These are phyloP conservation scores for Siphonodentalium dalli DNA, from an alignment of 2,888 invertebrate genomes.

Conservation along the genomic window DNA sequence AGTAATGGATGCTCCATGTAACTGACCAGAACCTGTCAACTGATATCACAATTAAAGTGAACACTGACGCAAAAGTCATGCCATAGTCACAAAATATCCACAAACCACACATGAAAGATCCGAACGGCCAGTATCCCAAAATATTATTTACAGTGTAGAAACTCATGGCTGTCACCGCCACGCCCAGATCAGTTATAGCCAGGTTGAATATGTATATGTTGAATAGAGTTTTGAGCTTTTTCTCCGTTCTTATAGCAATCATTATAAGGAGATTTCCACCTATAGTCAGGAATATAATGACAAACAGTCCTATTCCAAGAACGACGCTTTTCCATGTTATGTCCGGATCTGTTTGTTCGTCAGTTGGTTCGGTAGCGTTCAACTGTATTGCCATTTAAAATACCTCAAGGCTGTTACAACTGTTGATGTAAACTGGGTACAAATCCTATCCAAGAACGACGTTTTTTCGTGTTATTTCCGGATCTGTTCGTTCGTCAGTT, in stretches of 20 bases:
- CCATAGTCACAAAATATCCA: constrained; percentile 65
- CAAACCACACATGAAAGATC: constrained; percentile 54
- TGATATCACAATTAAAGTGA: constrained; percentile 60
- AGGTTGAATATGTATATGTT: constrained; percentile 50
- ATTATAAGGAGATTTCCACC: constrained; percentile 60
- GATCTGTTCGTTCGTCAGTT: too few relatives aligned
- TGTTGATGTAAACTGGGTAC: too few relatives aligned
- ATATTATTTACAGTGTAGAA: constrained; percentile 57
- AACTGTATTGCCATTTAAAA: too few relatives aligned
- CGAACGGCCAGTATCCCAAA: constrained; percentile 62
- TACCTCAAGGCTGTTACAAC: too few relatives aligned
- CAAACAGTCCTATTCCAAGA: constrained; percentile 36
- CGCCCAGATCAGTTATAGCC: constrained; percentile 55
- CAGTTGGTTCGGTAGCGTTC: too few relatives aligned
- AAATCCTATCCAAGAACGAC: too few relatives aligned
- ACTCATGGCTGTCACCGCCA: constrained; percentile 59
- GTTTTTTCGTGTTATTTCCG: too few relatives aligned
- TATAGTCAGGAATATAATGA: constrained; percentile 42
- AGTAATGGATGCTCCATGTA: constrained; percentile 45
- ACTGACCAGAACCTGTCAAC: constrained; percentile 55
- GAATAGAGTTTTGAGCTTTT: constrained; percentile 58
- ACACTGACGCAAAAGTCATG: constrained; percentile 63
- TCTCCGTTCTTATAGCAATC: constrained; percentile 51
- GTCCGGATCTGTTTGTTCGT: too few relatives aligned
- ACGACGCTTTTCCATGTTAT: constrained; percentile 28